Conservation (phyloP, 2,113 vertebrate species). For the Podarcis raffonei region DNA sequence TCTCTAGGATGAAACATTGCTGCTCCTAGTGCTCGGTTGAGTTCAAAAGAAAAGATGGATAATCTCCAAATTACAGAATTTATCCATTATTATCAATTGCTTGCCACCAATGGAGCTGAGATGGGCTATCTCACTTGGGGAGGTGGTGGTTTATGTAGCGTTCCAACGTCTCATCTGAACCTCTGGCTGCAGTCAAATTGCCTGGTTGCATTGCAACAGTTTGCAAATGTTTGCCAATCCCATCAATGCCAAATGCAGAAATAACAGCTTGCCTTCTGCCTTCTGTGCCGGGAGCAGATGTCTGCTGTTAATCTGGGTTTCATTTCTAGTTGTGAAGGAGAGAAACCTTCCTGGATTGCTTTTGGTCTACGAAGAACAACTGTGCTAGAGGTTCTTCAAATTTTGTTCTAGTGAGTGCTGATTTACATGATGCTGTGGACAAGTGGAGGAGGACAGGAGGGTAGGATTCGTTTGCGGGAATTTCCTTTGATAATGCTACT, state of each 20-base stretch:
- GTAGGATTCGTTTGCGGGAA: not conserved
- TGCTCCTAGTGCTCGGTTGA: too few relatives aligned
- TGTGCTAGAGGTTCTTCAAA: not conserved
- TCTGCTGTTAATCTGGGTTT: not conserved
- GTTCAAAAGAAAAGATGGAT: not conserved
- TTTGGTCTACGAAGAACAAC: too few relatives aligned
- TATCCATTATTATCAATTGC: not conserved
- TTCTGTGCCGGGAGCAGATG: not conserved
- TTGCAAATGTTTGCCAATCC: not conserved
- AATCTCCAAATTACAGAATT: not conserved
- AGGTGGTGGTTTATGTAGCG: not conserved
- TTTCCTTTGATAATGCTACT: not conserved
- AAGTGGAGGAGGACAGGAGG: not conserved
- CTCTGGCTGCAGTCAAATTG: not conserved
- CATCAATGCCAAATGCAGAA: not conserved
- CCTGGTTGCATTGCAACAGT: not conserved
- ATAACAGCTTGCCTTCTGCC: not conserved
- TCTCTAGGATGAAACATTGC: too few relatives aligned
- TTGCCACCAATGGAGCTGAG: not conserved
- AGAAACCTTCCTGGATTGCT: not conserved
- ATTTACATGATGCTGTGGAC: too few relatives aligned
- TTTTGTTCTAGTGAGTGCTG: not conserved
- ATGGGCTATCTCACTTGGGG: not conserved
- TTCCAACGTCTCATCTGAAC: not conserved
- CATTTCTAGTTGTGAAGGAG: not conserved